These are phyloP conservation scores for Zaprionus kolodkinae DNA, from an alignment of 1,140 invertebrate species.

Conservation along the genomic window DNA sequence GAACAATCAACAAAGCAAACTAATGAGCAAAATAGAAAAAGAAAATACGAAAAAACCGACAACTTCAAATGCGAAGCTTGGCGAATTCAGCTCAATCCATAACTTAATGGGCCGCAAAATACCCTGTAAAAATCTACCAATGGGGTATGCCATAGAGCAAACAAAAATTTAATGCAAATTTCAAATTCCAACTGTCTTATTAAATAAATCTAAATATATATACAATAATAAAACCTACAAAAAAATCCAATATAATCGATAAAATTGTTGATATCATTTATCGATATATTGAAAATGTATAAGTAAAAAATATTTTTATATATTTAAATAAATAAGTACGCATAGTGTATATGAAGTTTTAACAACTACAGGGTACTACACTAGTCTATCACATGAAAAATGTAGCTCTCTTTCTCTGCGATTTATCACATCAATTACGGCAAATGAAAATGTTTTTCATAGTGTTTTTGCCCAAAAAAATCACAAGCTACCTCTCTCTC, in stretches of 20 bases:
- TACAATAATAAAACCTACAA: no score
- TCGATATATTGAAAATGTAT: no score
- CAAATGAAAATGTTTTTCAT: conserved; percentile 34
- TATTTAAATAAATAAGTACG: no score
- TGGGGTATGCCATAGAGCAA: not conserved
- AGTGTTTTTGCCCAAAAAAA: not conserved
- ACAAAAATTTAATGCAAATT: no score
- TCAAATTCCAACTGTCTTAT: no score
- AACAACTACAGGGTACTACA: not conserved
- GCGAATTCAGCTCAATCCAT: conserved; percentile 18
- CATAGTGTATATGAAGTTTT: no score
- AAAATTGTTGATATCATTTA: no score
- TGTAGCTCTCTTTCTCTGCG: not conserved
- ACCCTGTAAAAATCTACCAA: not conserved
- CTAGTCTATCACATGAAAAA: not conserved
- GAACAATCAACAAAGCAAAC: conserved; percentile 27
- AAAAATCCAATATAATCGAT: no score
- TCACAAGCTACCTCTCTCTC: not conserved
- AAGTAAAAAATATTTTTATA: no score
- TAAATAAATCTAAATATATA: no score
- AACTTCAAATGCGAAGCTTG: not conserved
- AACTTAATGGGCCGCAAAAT: conserved; percentile 3
- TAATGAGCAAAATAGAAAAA: conserved; percentile 36
- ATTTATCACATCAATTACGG: not conserved
- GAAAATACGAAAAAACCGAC: not conserved